Evolutionary conservation across 2,888 invertebrate genomes (phyloP), one percentile per base, ranked within the genome.

Genomic region (Philopedon plagiatum): DNA sequence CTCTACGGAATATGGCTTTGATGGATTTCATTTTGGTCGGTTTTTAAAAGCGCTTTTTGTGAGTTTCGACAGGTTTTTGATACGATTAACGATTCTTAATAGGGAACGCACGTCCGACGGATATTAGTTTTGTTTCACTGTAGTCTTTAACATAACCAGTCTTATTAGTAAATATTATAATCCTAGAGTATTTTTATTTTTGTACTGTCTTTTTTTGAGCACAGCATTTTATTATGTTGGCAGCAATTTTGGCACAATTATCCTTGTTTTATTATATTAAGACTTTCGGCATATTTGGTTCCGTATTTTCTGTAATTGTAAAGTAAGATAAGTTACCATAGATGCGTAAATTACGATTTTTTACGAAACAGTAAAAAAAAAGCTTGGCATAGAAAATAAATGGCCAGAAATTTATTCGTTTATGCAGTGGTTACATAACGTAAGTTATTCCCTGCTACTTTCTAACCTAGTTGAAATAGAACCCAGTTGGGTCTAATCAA

Each of bases 1-100:
- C 94, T 92, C 94, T 94, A 89, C 94, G 94, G 89, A 95, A 95
- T 86, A 95, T 91, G 83, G 94, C 94, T 91, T 94, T 94, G 87
- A 95, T 91, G 90, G 94, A 95, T 91, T 94, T 94, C 94, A 94
- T 94, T 88, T 90, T 92, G 56, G 29, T 37, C n/a, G 5, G 23
- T n/a, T 15, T n/a, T 34, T 26, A 13, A 63, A 15, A 11, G 9
- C 34, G 51, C 21, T 34, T 37, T 51, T 51, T 49, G 51, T 51
- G 41, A 51, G 51, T 63, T 63, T 63, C 63, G 63, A 51, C 21
- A 13, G 34, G 41, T 5, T 44, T 32, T n/a, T 26, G 23, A 29
- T 44, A 61, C 37, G 5, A 19, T 44, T 39, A 58, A 19, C 58
- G 37, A 37, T 15, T 11, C n/a, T 19, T 19, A 2, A 8, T 19